These are phyloP conservation scores for Ophion costatus DNA, from an alignment of 2,888 invertebrate genomes.

Conservation along the genomic window DNA sequence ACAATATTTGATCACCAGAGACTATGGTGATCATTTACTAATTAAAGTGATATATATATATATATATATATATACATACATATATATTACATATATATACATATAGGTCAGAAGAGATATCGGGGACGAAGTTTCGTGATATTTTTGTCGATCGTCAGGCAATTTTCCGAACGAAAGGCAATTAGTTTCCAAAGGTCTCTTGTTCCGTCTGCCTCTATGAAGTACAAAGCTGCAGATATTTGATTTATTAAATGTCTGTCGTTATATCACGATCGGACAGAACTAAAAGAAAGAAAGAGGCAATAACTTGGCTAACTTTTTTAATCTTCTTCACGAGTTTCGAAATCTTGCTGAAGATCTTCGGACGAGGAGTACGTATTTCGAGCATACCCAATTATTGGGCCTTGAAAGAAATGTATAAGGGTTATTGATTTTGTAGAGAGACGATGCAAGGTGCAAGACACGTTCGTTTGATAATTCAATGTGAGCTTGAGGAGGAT, in stretches of 20 bases:
- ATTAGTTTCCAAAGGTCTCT: conserved; percentile 51
- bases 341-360: neutral
- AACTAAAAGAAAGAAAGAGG: conserved; percentile 13
- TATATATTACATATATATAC: neutral
- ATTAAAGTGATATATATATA: neutral
- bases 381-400: neutral
- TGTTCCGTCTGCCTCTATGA: conserved; percentile 38
- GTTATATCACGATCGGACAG: conserved; percentile 28
- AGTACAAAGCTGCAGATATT: conserved; percentile 62
- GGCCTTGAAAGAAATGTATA: neutral
- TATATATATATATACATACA: neutral
- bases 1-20: neutral
- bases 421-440: neutral
- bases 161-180: conserved; percentile 66
- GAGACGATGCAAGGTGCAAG: neutral
- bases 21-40: neutral
- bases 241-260: conserved; percentile 67
- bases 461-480: neutral
- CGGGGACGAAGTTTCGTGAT: conserved; percentile 5
- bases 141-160: conserved; percentile 18
- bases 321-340: conserved; percentile 50
- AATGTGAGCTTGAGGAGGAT: neutral
- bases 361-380: neutral
- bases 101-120: neutral
- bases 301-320: conserved; percentile 53